phyloP scores from a whole-genome alignment of 2,113 vertebrate species.

The Oplegnathus fasciatus region DNA sequence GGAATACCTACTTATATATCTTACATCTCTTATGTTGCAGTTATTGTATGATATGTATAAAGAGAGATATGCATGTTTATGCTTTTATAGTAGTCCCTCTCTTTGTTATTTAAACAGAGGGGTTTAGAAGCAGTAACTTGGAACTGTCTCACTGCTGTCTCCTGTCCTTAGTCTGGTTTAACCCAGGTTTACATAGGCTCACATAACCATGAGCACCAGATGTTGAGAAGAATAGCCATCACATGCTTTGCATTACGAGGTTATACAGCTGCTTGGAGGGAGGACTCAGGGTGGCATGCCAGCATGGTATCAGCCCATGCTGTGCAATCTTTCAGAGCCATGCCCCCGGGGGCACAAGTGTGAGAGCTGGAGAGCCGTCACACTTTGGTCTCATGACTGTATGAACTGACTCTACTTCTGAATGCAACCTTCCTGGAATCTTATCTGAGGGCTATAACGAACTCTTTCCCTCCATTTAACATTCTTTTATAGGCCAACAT shows the following conservation, averaged over 20 bases:
- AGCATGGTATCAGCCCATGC: conserved; percentile 9
- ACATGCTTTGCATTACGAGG: conserved; percentile 32
- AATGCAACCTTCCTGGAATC: conserved; percentile 37
- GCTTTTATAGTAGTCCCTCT: not conserved
- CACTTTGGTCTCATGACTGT: conserved; percentile 81
- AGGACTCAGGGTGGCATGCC: conserved; percentile 31
- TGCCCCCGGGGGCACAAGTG: conserved; percentile 50
- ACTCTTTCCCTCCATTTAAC: conserved; percentile 28
- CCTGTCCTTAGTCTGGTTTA: not conserved
- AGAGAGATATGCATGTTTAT: not conserved
- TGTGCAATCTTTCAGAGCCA: conserved; percentile 42
- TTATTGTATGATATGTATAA: not conserved
- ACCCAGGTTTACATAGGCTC: conserved; percentile 27
- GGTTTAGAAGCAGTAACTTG: not conserved
- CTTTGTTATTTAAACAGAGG: conserved; percentile 8
- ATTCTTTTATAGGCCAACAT: conserved; percentile 28
- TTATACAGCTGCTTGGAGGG: conserved; percentile 23
- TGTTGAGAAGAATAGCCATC: conserved; percentile 40
- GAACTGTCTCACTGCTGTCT: not conserved
- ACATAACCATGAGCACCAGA: conserved; percentile 14
- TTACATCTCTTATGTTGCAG: not conserved
- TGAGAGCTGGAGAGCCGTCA: conserved; percentile 69
- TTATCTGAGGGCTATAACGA: conserved; percentile 52
- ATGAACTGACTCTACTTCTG: conserved; percentile 32
- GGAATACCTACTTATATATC: not conserved